Percentiles rank a stretch among this genome's conserved stretches.
These are phyloP conservation scores for Rotaria macrura DNA, from an alignment of 2,888 invertebrate species.

Conservation along the genomic window DNA sequence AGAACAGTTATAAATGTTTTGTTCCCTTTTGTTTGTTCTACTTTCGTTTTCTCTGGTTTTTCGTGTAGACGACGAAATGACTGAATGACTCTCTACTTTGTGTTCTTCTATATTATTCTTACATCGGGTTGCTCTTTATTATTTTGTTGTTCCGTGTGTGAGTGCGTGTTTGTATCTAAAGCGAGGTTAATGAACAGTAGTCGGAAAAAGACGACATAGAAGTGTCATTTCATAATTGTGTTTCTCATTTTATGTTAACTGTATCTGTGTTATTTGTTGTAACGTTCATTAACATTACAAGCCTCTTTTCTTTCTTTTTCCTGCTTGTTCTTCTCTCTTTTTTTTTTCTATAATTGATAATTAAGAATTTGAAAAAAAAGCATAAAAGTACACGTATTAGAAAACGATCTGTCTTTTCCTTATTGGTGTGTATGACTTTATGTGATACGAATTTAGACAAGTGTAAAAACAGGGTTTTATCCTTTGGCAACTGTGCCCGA, in stretches of 20 bases:
- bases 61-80: not conserved
- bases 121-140: not conserved
- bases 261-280: constrained; percentile 6
- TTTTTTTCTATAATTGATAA: constrained; percentile 9
- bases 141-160: not conserved
- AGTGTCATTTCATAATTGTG: not conserved
- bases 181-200: not conserved
- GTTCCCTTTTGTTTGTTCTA: not conserved
- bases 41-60: not conserved
- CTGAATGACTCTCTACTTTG: not conserved
- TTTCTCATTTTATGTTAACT: not conserved
- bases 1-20: not conserved
- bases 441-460: too few species aligned
- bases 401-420: not conserved
- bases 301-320: not conserved
- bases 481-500: not conserved
- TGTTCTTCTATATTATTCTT: not conserved
- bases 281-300: not conserved
- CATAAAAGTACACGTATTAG: not conserved
- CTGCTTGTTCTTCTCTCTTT: not conserved
- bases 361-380: not conserved
- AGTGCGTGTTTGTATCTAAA: not conserved
- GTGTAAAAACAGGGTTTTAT: not conserved
- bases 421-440: too few species aligned
- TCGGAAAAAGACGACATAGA: not conserved